Conservation (phyloP, 2,113 vertebrate species). For the Cariama cristata region DNA sequence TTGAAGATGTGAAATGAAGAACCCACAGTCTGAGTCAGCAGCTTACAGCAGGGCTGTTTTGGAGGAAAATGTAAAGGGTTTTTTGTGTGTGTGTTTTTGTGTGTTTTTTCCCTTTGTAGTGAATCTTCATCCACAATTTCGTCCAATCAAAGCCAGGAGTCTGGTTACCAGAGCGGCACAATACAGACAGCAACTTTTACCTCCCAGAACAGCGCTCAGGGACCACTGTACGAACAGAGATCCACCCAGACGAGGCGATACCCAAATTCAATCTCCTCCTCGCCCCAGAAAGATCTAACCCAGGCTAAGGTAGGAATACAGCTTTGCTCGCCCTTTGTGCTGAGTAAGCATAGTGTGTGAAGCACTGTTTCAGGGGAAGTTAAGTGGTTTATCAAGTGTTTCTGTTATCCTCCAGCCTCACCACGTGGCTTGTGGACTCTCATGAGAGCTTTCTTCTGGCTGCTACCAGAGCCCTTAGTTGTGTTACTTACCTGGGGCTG, state of each 20-base stretch:
- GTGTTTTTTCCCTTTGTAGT: constrained; percentile 59
- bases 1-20: neutral
- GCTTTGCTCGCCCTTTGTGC: neutral
- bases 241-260: constrained; percentile 89
- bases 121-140: constrained; percentile 88
- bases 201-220: constrained; percentile 84
- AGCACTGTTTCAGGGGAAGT: fast-evolving
- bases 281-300: constrained; percentile 94
- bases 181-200: constrained; percentile 82
- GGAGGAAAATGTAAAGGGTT: fast-evolving
- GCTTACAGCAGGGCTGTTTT: neutral
- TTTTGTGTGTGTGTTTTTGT: no score
- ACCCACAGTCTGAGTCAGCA: neutral
- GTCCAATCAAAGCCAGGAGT: constrained; percentile 88
- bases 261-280: constrained; percentile 89
- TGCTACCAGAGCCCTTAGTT: neutral
- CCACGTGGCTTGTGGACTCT: neutral
- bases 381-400: neutral
- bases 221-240: constrained; percentile 94
- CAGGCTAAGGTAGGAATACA: constrained; percentile 84
- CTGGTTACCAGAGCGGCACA: constrained; percentile 82
- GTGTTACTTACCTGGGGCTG: neutral
- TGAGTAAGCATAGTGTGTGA: neutral
- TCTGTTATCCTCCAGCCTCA: neutral
- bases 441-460: neutral